Evolutionary conservation across 2,888 invertebrate species (phyloP), one percentile per base, ranked within the genome.

Genomic region (Encarsia formosa): DNA sequence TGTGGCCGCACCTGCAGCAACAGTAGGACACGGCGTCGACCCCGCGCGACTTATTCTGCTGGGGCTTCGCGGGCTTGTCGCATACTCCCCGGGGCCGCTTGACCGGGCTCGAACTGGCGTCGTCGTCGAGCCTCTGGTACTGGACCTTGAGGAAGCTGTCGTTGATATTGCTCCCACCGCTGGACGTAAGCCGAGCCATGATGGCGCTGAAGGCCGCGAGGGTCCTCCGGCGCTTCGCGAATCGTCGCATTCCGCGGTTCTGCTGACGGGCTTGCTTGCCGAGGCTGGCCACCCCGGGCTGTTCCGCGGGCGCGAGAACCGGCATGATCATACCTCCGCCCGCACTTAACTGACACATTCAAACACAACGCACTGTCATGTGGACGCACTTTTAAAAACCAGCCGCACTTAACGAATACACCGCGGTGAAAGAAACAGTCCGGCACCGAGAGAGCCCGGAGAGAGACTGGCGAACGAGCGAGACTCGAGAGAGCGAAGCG

Each of bases 1-100:
- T 78, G 70, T 81, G 81, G 54, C 81, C 81, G 63, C 81, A 81
- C 63, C 79, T 79, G 65, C 78, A 78, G 70, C 81, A 81, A 63
- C 79, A 80, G 67, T 81, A 81, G 49, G 80, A 80, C 66, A 81
- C 72, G 66, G 79, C 80, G 63, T 79, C 60, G 79, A 78, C 53
- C 79, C 65, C 23, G 74, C 34, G 79, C 78, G 71, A 76, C 75
- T 61, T 78, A 76, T 66, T 74, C 75, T 71, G 69, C 52, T 75
- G 74, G 11, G 19, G 15, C 13, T 29, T 65, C 65, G 63, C 9
- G 23, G 34, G 42, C 6, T 44, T 18, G 6, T 39, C 29, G 9
- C 19, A 20, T 5, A 11, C 0, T 32, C 31, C 34, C 13, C 37
- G 18, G 5, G 26, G 34, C 53, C 69, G 64, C 57, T 66, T 68